Evolutionary conservation across 2,797 vertebrate genomes (phyloP), one percentile per base, ranked within the genome.

Genomic region (Sibirionetta formosa): DNA sequence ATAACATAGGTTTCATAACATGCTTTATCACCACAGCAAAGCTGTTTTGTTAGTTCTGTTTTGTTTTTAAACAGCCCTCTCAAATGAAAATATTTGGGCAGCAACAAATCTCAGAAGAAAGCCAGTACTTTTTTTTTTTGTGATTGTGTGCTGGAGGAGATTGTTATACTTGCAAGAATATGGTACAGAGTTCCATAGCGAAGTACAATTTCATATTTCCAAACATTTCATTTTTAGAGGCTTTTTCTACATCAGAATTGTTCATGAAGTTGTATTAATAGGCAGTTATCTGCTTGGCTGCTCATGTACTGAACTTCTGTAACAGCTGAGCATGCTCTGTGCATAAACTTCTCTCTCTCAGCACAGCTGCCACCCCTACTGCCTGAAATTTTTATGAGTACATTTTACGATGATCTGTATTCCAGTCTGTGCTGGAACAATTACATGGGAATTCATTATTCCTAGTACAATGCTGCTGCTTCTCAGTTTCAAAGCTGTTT

Each of bases 221-320:
- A 92, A 75, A 57, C 51, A 82, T 88, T 95, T 96, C 35, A 50
- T 63, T 88, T 93, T 86, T 50, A 75, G 23, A 70, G 53, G 15
- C 1, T 71, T 86, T 84, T 33, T 6, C 75, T 80, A n/a, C 9
- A 50, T 64, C 50, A 53, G 29, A 50, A 1, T 75, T 86, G 84
- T 83, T 80, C 63, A 36, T 73, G 48, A 56, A 54, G 19, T 84
- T 75, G 6, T 80, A 50, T 78, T 63, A 13, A 40, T 26, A 60
- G 31, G 9, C 22, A 65, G 66, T 51, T 83, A 9, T 53, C 7
- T 68, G 38, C n/a, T 15, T 29, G 11, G 13, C 57, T 69, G 75
- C 42, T 57, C 11, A 44, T 2, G 4, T 66, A 24, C 12, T 63
- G 88, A 90, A 23, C 0, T 0, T 70, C 80, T 61, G n/a, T 48